phyloP scores from a whole-genome alignment of 2,113 vertebrate genomes.

The Megaceryle maxima region DNA sequence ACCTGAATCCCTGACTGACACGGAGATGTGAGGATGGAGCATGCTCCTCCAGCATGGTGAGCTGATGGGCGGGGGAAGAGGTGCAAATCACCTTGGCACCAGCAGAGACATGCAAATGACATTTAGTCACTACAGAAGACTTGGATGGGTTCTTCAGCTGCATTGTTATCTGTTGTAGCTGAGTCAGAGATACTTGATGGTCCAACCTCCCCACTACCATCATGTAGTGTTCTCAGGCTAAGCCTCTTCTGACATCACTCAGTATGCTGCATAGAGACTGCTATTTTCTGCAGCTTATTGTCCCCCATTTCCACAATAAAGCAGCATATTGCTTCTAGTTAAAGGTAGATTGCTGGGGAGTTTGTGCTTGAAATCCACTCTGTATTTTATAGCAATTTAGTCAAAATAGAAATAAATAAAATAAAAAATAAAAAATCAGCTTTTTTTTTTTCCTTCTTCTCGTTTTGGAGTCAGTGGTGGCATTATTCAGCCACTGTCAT shows the following conservation, averaged over 20 bases:
- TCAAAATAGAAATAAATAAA: background rate
- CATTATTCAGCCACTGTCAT: background rate
- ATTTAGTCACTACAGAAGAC: background rate
- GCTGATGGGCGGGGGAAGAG: background rate
- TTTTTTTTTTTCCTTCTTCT: background rate
- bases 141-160: background rate
- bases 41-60: rapidly evolving
- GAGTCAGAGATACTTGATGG: background rate
- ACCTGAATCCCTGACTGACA: background rate
- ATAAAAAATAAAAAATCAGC: background rate
- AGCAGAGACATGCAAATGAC: background rate
- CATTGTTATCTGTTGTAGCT: background rate
- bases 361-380: background rate
- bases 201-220: background rate
- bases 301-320: background rate
- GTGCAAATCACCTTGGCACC: background rate
- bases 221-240: background rate
- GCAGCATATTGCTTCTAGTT: rapidly evolving
- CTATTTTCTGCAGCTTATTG: background rate
- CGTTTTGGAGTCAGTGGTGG: background rate
- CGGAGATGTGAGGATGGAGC: rapidly evolving
- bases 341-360: background rate
- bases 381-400: background rate
- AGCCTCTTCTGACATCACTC: background rate
- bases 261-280: background rate